These are phyloP conservation scores for Tragelaphus oryx DNA, from an alignment of 2,797 vertebrate genomes.

Conservation along the genomic window DNA sequence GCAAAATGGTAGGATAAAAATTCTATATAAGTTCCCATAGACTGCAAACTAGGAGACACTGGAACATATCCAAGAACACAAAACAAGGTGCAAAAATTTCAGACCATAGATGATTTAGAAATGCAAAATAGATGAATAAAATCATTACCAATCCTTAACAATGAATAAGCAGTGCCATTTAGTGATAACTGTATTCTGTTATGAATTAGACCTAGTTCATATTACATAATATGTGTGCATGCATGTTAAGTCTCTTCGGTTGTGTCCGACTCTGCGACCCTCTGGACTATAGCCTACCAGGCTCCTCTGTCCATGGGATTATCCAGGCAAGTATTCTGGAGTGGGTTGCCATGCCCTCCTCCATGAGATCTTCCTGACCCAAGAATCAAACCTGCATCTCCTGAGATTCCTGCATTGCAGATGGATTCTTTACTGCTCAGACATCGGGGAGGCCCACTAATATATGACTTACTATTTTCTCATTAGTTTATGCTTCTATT, in stretches of 20 bases:
- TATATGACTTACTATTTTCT: neutral
- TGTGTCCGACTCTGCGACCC: fast-evolving
- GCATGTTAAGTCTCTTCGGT: neutral
- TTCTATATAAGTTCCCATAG: neutral
- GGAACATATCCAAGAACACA: neutral
- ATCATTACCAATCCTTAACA: neutral
- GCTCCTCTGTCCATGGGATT: neutral
- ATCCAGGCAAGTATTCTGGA: neutral
- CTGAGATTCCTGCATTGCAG: neutral
- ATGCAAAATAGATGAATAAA: neutral
- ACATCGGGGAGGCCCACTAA: neutral
- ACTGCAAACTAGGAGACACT: neutral
- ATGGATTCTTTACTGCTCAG: neutral
- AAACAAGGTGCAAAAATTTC: neutral
- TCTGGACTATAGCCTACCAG: neutral
- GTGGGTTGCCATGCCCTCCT: neutral
- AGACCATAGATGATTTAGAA: neutral
- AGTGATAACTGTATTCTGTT: neutral
- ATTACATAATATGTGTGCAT: neutral
- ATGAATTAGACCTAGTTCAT: neutral
- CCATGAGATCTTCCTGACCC: neutral
- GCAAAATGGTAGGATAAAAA: no score
- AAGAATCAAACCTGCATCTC: neutral
- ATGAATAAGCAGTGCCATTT: neutral
- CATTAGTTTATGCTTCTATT: neutral